A percentile compares a stretch with the other conserved stretches of the same genome.
Conservation (phyloP, 2,113 vertebrate species). For the Pomatostomus ruficeps region DNA sequence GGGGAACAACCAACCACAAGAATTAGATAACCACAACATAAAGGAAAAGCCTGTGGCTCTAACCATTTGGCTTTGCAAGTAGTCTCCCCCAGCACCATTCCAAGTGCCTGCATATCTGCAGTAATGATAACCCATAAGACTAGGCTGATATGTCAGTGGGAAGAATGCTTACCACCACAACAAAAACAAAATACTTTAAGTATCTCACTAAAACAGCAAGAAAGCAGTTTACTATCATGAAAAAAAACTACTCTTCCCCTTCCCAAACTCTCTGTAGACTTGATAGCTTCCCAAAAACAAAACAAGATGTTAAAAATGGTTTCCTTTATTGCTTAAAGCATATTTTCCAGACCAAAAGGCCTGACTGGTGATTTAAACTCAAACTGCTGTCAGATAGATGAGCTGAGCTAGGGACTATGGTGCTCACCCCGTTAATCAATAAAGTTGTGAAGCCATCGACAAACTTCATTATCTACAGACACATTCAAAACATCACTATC, state of each 20-base stretch:
- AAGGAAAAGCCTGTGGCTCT: background rate
- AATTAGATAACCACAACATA: background rate
- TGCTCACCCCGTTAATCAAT: background rate
- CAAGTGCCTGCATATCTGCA: background rate
- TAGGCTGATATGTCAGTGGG: background rate
- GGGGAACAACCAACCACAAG: background rate
- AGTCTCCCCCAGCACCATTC: background rate
- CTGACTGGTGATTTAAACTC: background rate
- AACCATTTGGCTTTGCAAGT: background rate
- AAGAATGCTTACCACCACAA: background rate
- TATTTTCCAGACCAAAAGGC: background rate
- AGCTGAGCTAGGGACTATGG: background rate
- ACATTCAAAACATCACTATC: background rate
- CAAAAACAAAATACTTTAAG: background rate
- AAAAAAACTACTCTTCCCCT: background rate
- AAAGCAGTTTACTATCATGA: background rate
- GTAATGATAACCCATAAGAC: background rate
- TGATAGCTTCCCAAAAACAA: background rate
- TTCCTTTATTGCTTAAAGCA: background rate
- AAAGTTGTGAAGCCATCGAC: background rate
- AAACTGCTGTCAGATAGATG: background rate
- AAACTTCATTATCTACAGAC: background rate
- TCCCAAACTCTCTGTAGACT: background rate
- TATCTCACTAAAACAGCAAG: background rate
- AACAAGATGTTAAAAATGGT: background rate